Conservation (phyloP, 2,797 vertebrate genomes). For the Pseudotriccus pelzelni region DNA sequence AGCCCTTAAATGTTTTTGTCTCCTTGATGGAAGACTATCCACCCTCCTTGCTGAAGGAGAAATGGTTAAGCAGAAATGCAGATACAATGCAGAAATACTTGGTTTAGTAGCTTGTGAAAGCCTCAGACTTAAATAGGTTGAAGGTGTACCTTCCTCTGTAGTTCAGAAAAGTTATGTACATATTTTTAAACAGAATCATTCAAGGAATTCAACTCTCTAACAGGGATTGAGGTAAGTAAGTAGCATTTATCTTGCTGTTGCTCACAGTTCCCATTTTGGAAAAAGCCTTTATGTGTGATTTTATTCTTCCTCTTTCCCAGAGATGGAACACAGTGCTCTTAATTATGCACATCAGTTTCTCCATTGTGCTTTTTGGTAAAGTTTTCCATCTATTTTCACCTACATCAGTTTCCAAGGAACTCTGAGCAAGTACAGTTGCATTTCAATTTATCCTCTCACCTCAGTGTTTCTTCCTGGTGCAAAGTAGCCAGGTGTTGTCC, state of each 20-base stretch:
- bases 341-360: background rate
- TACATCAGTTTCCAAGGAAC: background rate
- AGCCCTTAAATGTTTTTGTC: background rate
- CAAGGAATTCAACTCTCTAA: background rate
- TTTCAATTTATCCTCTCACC: background rate
- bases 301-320: background rate
- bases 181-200: background rate
- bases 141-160: background rate
- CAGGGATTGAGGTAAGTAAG: background rate
- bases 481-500: accelerated
- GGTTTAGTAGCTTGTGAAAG: background rate
- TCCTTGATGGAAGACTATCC: background rate
- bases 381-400: background rate
- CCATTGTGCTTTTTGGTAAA: background rate
- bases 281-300: background rate
- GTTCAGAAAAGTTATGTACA: background rate
- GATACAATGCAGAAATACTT: background rate
- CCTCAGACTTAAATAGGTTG: background rate
- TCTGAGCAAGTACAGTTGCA: background rate
- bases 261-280: background rate
- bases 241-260: background rate
- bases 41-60: background rate
- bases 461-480: background rate
- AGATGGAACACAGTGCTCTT: background rate
- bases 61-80: background rate